A percentile compares a stretch with the other conserved stretches of the same genome.
phyloP scores from a whole-genome alignment of 2,888 invertebrate genomes.

The Thecocarcelia acutangulata region DNA sequence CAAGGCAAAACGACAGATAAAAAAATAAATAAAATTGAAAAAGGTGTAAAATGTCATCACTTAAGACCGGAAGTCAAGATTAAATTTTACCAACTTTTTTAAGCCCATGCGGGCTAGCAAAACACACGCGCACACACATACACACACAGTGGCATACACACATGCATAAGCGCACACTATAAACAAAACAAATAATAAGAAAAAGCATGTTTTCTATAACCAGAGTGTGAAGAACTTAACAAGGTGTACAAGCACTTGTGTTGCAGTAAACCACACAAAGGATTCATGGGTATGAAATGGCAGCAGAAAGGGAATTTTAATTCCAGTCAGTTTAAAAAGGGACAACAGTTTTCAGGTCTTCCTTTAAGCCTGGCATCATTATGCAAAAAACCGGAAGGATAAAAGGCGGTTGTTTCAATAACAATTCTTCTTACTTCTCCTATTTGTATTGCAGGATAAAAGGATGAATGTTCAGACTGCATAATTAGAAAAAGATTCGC shows the following conservation, averaged over 20 bases:
- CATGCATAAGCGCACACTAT: background rate
- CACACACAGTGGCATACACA: background rate
- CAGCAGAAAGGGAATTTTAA: background rate
- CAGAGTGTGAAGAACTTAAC: no score
- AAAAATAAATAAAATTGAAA: background rate
- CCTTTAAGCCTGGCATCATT: conserved; percentile 31
- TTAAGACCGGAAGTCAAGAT: conserved; percentile 57
- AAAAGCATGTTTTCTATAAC: no score
- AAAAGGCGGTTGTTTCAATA: conserved; percentile 30
- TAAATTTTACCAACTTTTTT: conserved; percentile 52
- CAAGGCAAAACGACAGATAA: background rate
- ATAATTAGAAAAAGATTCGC: no score
- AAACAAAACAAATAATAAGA: conserved; percentile 3
- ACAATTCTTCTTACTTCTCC: no score
- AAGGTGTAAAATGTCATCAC: conserved; percentile 50
- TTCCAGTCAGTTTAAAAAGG: conserved; percentile 15
- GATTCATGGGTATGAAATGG: background rate
- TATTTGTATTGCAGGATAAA: no score
- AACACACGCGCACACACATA: background rate
- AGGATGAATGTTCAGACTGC: no score
- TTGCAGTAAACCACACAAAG: background rate
- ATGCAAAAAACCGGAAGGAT: conserved; percentile 48
- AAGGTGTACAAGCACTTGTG: background rate
- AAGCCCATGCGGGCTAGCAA: background rate
- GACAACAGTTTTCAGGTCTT: conserved; percentile 34